Conservation (phyloP, 2,888 invertebrate species). For the Parnassius orleans region DNA sequence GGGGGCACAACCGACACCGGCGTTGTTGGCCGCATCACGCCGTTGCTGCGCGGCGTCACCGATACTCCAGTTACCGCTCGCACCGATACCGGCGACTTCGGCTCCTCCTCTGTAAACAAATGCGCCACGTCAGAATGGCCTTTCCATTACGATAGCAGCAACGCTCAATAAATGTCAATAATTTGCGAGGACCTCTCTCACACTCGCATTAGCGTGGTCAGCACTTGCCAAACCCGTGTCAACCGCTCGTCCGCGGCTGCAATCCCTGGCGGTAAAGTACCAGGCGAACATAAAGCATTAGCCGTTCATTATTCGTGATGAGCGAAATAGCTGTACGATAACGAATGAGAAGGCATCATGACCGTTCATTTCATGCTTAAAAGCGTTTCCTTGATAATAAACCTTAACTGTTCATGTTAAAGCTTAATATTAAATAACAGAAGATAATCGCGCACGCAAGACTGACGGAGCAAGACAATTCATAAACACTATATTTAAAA, state of each 20-base stretch:
- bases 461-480: slow-evolving; percentile 52
- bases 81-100: slow-evolving; percentile 68
- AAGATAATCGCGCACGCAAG: slow-evolving; percentile 55
- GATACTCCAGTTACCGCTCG: slow-evolving; percentile 63
- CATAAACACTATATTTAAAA: slow-evolving; percentile 36
- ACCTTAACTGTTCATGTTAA: slow-evolving; percentile 40
- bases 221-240: slow-evolving; percentile 75
- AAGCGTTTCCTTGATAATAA: slow-evolving; percentile 38
- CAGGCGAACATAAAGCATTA: slow-evolving; percentile 61
- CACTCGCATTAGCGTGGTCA: slow-evolving; percentile 47
- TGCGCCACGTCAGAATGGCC: slow-evolving; percentile 33
- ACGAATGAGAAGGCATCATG: slow-evolving; percentile 46
- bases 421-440: slow-evolving; percentile 39
- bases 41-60: slow-evolving; percentile 65
- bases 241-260: slow-evolving; percentile 74
- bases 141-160: slow-evolving; percentile 24
- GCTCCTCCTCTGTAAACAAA: slow-evolving; percentile 76
- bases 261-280: slow-evolving; percentile 79
- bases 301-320: slow-evolving; percentile 43
- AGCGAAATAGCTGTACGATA: slow-evolving; percentile 44
- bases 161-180: slow-evolving; percentile 29
- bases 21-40: slow-evolving; percentile 51
- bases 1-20: slow-evolving; percentile 39
- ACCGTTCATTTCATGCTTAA: slow-evolving; percentile 35
- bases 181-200: slow-evolving; percentile 28